Base-by-base conservation (phyloP, 1,140 invertebrate genomes). In the Zaprionus vittiger region DNA sequence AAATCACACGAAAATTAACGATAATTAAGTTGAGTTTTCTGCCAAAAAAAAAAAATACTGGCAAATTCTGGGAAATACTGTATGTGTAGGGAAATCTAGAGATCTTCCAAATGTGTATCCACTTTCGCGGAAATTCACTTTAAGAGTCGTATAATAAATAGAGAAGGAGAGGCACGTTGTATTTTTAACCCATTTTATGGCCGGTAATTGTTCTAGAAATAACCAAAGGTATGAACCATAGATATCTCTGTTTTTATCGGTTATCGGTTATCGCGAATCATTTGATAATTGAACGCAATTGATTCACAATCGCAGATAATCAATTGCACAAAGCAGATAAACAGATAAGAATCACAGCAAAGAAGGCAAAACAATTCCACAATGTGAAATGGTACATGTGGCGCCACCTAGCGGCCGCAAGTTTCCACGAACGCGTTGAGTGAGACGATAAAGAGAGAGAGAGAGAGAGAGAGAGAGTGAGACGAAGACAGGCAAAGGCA, bases 341-440 rank as follows among this genome's bases (percentile, higher is more conserved):
- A 15, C 22, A 54, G 20, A 63, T 15, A 56, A 59, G 24, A 54
- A 37, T 6, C 22, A 37, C 11, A 17, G 12, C n/a, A 4, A 22
- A 26, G 28, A 67, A 26, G 56, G 12, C 1, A 54, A 57, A 37
- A 17, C 38, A 34, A 28, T n/a, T 22, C 28, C 20, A 24, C 22
- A 24, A 2, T n/a, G 31, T 5, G 73, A 83, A 77, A 77, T 52
- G 71, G 62, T 64, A 80, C 78, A 17, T 1, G 34, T 89, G 82
- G 78, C 64, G 74, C 71, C 82, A 85, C 54, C 82, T 85, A 85
- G 38, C 38, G 82, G 14, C 12, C 78, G 57, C 61, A 14, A 68
- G 66, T 81, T 81, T 73, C n/a, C n/a, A 47, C 5, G 2, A n/a
- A 47, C n/a, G n/a, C 41, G 41, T 17, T 47, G 41, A 47, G 41